These are phyloP conservation scores for Jaculus jaculus DNA, from an alignment of 2,113 vertebrate species.

Conservation along the genomic window DNA sequence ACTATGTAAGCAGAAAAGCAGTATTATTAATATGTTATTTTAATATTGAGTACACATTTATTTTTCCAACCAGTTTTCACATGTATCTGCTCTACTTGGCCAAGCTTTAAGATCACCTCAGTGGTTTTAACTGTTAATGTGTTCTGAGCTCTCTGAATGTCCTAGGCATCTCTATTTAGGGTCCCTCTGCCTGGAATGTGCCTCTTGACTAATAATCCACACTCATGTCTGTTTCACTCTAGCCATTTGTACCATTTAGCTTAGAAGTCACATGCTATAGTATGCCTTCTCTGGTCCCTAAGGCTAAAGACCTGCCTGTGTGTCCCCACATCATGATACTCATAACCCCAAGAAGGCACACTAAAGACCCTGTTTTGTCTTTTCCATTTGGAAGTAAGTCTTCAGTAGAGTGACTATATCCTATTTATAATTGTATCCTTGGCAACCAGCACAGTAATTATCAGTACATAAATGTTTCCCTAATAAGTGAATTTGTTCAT, in stretches of 20 bases:
- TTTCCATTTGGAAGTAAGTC: constrained; percentile 16
- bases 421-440: constrained; percentile 51
- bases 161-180: no score
- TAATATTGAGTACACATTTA: background rate
- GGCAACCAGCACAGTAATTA: constrained; percentile 14
- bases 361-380: background rate
- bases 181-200: background rate
- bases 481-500: constrained; percentile 21
- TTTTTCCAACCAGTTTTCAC: background rate
- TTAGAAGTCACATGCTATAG: background rate
- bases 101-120: background rate
- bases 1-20: background rate
- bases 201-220: background rate
- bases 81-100: background rate
- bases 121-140: background rate
- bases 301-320: background rate
- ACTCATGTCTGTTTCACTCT: background rate
- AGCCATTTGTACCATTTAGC: background rate
- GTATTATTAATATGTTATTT: background rate
- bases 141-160: background rate
- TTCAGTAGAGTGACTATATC: background rate
- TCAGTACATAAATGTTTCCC: constrained; percentile 2
- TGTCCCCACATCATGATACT: background rate
- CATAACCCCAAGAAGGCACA: background rate
- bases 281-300: background rate